Percentiles rank a stretch among this genome's conserved stretches.
Conservation (phyloP, 2,113 vertebrate genomes). For the Percina caprodes region DNA sequence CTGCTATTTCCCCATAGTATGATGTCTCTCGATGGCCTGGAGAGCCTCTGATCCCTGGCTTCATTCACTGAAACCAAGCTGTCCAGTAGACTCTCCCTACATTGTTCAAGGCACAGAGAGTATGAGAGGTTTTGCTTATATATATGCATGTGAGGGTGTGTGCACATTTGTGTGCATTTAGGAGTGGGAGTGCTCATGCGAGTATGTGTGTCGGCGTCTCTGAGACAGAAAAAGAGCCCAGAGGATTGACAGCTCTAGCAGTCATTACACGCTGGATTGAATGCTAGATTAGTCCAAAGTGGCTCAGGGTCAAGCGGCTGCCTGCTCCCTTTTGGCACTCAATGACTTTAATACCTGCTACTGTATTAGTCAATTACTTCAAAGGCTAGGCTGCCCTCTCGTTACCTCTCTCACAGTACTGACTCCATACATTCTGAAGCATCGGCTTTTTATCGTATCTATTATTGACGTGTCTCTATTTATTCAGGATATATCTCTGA, state of each 20-base stretch:
- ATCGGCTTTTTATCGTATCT: conserved; percentile 65
- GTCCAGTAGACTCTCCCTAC: conserved; percentile 25
- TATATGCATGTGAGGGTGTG: conserved; percentile 35
- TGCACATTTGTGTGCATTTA: conserved; percentile 1
- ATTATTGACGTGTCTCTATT: conserved; percentile 63
- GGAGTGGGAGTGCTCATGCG: conserved; percentile 12
- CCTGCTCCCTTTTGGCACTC: conserved; percentile 99
- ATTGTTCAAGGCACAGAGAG: conserved; percentile 71
- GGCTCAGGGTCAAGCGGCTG: conserved; percentile 99
- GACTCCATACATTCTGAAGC: conserved; percentile 54
- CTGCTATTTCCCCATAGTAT: not conserved
- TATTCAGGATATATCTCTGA: conserved; percentile 36
- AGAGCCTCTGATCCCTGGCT: conserved; percentile 32
- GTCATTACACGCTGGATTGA: conserved; percentile 99
- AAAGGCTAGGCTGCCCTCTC: conserved; percentile 92
- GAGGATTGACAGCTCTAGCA: conserved; percentile 99
- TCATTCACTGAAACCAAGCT: conserved; percentile 31
- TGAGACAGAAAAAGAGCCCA: conserved; percentile 90
- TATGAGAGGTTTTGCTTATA: conserved; percentile 36
- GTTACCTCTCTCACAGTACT: conserved; percentile 84
- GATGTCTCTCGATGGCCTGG: conserved; percentile 33
- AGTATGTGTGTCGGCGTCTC: conserved; percentile 23
- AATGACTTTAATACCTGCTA: conserved; percentile 99
- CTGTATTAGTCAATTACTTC: conserved; percentile 99
- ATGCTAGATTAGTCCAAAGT: conserved; percentile 99